A percentile compares a stretch with the other conserved stretches of the same genome.
These are phyloP conservation scores for Sceloporus tristichus DNA, from an alignment of 2,113 vertebrate species.

Conservation along the genomic window DNA sequence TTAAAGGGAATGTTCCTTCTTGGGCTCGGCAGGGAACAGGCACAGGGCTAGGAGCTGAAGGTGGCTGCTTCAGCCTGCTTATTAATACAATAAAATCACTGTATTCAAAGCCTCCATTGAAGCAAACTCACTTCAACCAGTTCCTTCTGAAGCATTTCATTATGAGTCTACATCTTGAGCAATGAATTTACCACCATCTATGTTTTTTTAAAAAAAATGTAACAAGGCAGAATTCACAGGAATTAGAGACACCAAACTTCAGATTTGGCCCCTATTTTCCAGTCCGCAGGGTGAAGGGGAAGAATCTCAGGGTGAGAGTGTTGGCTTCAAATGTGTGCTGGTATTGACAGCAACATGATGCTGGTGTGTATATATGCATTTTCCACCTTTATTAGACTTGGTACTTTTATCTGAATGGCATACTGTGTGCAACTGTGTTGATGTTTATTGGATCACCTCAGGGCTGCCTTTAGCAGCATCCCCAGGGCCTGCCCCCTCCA, in stretches of 20 bases:
- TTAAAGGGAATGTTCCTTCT: slow-evolving; percentile 48
- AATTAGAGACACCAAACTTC: neutral
- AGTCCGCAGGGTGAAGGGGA: too few relatives aligned
- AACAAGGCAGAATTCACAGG: neutral
- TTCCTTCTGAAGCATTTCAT: neutral
- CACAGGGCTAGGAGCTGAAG: slow-evolving; percentile 7
- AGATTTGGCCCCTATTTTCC: too few relatives aligned
- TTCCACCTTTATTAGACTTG: too few relatives aligned
- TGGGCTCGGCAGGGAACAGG: slow-evolving; percentile 7
- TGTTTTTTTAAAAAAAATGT: fast-evolving
- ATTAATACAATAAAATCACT: slow-evolving; percentile 31
- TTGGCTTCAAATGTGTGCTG: too few relatives aligned
- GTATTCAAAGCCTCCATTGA: slow-evolving; percentile 9
- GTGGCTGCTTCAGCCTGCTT: neutral
- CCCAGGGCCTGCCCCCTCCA: too few relatives aligned
- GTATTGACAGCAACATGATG: too few relatives aligned
- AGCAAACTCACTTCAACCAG: neutral
- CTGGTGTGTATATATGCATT: too few relatives aligned
- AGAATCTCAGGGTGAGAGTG: too few relatives aligned
- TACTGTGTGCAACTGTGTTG: too few relatives aligned
- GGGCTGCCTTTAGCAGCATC: too few relatives aligned
- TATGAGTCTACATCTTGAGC: neutral
- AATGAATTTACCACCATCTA: neutral
- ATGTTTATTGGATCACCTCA: too few relatives aligned
- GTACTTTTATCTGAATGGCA: too few relatives aligned